Evolutionary conservation across 2,888 invertebrate species (phyloP).

Genomic region (Tortricodes alternella): DNA sequence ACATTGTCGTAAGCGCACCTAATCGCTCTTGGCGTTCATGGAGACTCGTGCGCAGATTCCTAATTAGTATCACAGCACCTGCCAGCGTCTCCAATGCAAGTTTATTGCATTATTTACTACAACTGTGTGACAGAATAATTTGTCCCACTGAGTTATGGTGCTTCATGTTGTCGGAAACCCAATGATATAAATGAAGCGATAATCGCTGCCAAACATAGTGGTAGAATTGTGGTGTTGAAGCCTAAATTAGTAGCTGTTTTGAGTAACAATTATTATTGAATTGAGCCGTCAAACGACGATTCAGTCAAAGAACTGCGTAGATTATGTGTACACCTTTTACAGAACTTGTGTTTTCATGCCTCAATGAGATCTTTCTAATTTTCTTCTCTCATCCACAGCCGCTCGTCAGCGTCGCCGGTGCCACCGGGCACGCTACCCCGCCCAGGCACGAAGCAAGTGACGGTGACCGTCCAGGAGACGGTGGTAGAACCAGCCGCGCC

Average conservation of each 20-base stretch:
- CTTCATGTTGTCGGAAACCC: constrained; percentile 3
- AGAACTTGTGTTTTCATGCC: too few species aligned
- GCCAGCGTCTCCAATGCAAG: constrained; percentile 5
- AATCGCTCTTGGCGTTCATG: constrained; percentile 9
- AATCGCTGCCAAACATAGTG: constrained; percentile 14
- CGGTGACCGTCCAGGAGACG: constrained; percentile 80
- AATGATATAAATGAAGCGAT: constrained; percentile 14
- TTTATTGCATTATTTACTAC: constrained; percentile 14
- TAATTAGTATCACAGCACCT: constrained; percentile 26
- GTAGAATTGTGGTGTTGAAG: not conserved
- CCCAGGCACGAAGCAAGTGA: constrained; percentile 82
- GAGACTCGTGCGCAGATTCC: constrained; percentile 19
- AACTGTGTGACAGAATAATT: constrained; percentile 4
- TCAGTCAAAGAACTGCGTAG: too few species aligned
- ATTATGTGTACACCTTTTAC: too few species aligned
- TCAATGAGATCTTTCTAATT: not conserved
- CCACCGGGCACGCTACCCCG: constrained; percentile 66
- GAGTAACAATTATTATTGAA: too few species aligned
- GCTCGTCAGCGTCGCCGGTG: constrained; percentile 62
- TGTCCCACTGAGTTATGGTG: constrained; percentile 13
- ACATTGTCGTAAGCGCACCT: not conserved
- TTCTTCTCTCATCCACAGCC: constrained; percentile 44
- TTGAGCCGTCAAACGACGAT: too few species aligned
- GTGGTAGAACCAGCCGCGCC: constrained; percentile 71
- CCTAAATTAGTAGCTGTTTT: not conserved